These are phyloP conservation scores for Alectoris magna DNA, from an alignment of 2,797 vertebrate genomes.

Conservation along the genomic window DNA sequence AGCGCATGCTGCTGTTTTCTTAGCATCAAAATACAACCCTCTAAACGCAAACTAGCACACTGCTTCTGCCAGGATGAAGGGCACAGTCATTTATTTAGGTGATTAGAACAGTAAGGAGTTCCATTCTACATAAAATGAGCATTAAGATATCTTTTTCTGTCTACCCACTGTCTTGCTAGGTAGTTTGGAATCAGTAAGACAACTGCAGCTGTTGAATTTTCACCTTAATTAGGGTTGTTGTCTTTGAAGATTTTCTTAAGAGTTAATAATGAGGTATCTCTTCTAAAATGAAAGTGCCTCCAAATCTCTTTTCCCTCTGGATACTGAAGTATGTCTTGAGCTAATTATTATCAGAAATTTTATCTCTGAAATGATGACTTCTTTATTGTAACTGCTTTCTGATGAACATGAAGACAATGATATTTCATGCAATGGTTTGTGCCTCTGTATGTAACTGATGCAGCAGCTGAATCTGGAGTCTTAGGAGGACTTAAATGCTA, in stretches of 20 bases:
- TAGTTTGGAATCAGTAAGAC: neutral
- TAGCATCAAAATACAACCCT: neutral
- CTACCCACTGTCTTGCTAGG: neutral
- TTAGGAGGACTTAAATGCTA: neutral
- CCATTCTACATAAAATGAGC: neutral
- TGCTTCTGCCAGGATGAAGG: neutral
- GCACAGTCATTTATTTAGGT: neutral
- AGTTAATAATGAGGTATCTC: neutral
- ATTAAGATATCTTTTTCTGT: neutral
- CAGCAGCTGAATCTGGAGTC: neutral
- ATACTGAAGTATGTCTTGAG: neutral
- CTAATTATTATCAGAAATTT: slow-evolving; percentile 8
- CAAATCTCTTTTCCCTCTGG: neutral
- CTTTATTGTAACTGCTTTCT: neutral
- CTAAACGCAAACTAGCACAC: neutral
- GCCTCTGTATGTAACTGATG: neutral
- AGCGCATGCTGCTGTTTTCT: neutral
- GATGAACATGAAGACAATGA: neutral
- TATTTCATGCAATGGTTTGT: neutral
- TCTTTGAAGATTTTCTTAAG: neutral
- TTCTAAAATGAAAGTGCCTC: neutral
- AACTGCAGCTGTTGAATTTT: neutral
- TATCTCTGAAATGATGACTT: neutral
- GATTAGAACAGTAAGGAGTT: neutral
- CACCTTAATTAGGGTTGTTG: neutral